A percentile compares a stretch with the other conserved stretches of the same genome.
Conservation (phyloP, 2,888 invertebrate genomes). For the Embidobia sp. region DNA sequence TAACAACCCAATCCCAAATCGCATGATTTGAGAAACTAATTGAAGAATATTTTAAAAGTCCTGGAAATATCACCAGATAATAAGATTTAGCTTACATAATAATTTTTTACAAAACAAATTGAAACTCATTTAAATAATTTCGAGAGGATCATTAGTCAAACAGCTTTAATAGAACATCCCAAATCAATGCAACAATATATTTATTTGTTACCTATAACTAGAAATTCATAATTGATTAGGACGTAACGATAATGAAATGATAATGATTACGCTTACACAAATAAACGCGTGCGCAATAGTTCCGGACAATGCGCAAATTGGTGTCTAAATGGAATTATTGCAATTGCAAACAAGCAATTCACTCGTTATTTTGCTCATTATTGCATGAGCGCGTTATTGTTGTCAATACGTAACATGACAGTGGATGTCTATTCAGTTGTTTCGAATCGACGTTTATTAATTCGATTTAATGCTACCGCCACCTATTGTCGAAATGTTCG, state of each 20-base stretch:
- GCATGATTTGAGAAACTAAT: too few species aligned
- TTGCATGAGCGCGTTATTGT: slow-evolving; percentile 50
- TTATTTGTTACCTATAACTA: neutral
- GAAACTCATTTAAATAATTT: too few species aligned
- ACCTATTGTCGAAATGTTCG: neutral
- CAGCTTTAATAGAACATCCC: too few species aligned
- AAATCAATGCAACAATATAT: too few species aligned
- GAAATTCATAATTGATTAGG: slow-evolving; percentile 11
- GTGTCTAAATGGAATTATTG: slow-evolving; percentile 38
- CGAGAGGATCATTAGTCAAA: too few species aligned
- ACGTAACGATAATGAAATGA: slow-evolving; percentile 15
- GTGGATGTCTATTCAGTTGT: slow-evolving; percentile 25
- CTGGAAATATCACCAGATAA: too few species aligned
- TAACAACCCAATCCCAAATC: too few species aligned
- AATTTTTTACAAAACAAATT: too few species aligned
- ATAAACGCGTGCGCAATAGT: slow-evolving; percentile 17
- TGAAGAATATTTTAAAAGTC: too few species aligned
- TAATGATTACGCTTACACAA: slow-evolving; percentile 14
- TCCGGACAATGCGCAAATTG: slow-evolving; percentile 30
- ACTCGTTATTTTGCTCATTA: slow-evolving; percentile 55
- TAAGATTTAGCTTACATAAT: too few species aligned
- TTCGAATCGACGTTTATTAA: slow-evolving; percentile 47
- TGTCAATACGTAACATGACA: slow-evolving; percentile 51
- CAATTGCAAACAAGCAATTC: slow-evolving; percentile 47
- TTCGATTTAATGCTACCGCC: slow-evolving; percentile 49